Percentiles rank a stretch among this genome's conserved stretches.
Evolutionary conservation across 1,140 invertebrate species (phyloP).

Genomic region (Tetraneura akinire): DNA sequence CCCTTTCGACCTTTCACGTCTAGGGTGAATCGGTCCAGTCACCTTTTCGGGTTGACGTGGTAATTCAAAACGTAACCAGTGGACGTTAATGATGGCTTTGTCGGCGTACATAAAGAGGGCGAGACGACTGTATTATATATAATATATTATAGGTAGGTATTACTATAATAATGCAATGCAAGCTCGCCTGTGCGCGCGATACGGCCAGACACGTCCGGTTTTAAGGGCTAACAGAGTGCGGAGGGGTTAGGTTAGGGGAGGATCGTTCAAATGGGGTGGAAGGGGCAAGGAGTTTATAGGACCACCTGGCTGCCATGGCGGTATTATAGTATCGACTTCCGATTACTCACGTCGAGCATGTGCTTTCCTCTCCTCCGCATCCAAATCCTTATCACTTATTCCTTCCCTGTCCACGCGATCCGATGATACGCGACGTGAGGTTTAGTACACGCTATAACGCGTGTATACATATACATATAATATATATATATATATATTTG

Average conservation of each 20-base stretch:
- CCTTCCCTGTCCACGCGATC: too few relatives aligned
- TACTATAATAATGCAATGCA: not conserved
- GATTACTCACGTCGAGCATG: constrained; percentile 38
- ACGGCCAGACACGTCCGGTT: not conserved
- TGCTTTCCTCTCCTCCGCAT: not conserved
- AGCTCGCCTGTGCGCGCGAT: not conserved
- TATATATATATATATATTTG: too few relatives aligned
- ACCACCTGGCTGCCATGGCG: constrained; percentile 30
- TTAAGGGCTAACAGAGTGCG: too few relatives aligned
- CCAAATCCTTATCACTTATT: too few relatives aligned
- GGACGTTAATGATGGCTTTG: not conserved
- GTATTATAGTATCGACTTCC: constrained; percentile 50
- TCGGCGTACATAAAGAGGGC: not conserved
- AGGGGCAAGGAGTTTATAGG: constrained; percentile 8
- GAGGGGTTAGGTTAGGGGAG: too few relatives aligned
- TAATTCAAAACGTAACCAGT: not conserved
- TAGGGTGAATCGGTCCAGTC: too few relatives aligned
- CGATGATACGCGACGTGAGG: not conserved
- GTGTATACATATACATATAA: too few relatives aligned
- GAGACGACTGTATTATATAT: not conserved
- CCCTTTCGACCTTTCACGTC: too few relatives aligned
- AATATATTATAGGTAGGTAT: not conserved
- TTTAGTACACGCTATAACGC: not conserved
- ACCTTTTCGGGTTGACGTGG: not conserved
- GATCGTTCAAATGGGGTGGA: not conserved